Base-by-base conservation (phyloP, 2,113 vertebrate genomes). In the Columbina picui region DNA sequence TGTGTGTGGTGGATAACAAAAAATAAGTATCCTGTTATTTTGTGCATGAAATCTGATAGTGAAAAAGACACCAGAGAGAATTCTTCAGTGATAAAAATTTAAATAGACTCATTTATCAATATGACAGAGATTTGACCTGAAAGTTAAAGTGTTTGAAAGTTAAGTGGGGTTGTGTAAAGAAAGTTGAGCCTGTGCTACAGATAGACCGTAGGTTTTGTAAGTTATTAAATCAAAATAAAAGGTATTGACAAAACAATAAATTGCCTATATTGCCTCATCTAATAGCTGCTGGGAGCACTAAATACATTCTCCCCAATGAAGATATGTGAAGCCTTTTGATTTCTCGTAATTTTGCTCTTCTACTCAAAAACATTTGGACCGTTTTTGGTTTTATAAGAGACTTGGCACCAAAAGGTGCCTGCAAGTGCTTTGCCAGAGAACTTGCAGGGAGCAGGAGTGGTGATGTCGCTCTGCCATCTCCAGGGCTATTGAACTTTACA, bases 31-130 rank as follows among this genome's bases (percentile, higher is more conserved):
- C 68, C 80, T 93, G 84, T 93, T 94, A 96, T 94, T 96, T 97
- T 96, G 89, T 59, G 87, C 13, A 2, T 90, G 94, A 94, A 96
- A 94, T 95, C 96, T 95, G 96, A 96, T 96, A 96, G 92, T n/a
- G 95, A 84, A 83, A 95, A 94, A 97, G 88, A 95, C 90, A 94
- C 87, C 73, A 43, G 89, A 34, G 90, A 95, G 90, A 95, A 86
- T 93, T 97, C 93, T 81, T 93, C 5, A 29, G 56, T 71, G 94
- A 97, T 97, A 95, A 97, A 97, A 95, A 94, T 90, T 93, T 97
- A 97, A 97, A 97, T 96, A 94, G 96, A 71, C 84, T 68, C 95
- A 97, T 97, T 96, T 97, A 95, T 97, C 97, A 97, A 87, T 73
- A 47, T 94, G 97, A 95, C 94, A 96, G 88, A 95, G 87, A 97